These are phyloP conservation scores for Bradypodion pumilum DNA, from an alignment of 2,797 vertebrate genomes.

Conservation along the genomic window DNA sequence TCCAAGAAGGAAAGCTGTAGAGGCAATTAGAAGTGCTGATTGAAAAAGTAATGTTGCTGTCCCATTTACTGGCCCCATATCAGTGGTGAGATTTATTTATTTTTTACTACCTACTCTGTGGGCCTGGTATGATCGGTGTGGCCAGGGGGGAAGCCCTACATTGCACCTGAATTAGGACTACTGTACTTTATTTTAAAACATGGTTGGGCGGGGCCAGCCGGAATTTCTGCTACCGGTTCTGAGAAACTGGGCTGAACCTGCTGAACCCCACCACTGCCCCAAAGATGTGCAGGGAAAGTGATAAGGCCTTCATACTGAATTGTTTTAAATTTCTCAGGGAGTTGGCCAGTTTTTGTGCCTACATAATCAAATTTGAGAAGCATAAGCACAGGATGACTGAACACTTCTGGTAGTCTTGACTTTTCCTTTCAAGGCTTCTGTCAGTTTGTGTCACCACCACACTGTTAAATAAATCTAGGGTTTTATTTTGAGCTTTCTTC, in stretches of 20 bases:
- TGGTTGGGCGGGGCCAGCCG: no score
- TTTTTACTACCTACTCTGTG: no score
- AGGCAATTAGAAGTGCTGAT: slow-evolving; percentile 7
- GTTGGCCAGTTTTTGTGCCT: slow-evolving; percentile 46
- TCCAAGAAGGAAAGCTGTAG: slow-evolving; percentile 31
- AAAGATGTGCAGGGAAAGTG: background rate
- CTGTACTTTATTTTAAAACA: no score
- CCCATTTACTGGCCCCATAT: background rate
- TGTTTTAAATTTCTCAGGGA: slow-evolving; percentile 43
- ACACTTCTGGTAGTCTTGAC: slow-evolving; percentile 58
- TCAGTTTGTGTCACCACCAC: slow-evolving; percentile 66
- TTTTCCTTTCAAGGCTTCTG: slow-evolving; percentile 52
- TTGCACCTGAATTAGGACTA: no score
- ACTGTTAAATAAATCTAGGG: slow-evolving; percentile 71
- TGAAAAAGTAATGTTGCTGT: slow-evolving; percentile 19
- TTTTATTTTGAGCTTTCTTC: slow-evolving; percentile 69
- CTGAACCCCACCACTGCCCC: no score
- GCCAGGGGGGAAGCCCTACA: no score
- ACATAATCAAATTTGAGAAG: slow-evolving; percentile 56
- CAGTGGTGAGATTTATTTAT: no score
- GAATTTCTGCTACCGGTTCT: no score
- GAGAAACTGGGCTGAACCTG: no score
- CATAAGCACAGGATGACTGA: slow-evolving; percentile 56
- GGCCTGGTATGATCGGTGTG: no score
- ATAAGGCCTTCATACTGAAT: slow-evolving; percentile 10